Percentiles rank a stretch among this genome's conserved stretches.
phyloP scores from a whole-genome alignment of 2,113 vertebrate species.

The Nyctereutes procyonoides region DNA sequence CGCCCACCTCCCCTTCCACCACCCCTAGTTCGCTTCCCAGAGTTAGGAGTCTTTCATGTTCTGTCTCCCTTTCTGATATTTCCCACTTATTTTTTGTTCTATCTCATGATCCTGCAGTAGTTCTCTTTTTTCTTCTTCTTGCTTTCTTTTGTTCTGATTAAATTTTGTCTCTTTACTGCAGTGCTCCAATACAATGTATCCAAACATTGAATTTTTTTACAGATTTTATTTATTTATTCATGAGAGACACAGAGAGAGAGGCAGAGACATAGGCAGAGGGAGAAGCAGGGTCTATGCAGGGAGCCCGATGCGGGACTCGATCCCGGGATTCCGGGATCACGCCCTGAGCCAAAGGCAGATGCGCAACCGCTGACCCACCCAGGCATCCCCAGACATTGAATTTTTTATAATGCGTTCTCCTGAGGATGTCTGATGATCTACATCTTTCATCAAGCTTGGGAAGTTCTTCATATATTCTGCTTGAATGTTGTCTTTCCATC shows the following conservation, averaged over 20 bases:
- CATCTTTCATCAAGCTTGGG: not conserved
- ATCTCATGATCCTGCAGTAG: not conserved
- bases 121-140: not conserved
- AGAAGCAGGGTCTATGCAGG: too few relatives aligned
- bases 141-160: not conserved
- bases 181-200: not conserved
- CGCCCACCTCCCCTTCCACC: too few relatives aligned
- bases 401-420: not conserved
- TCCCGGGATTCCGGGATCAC: too few relatives aligned
- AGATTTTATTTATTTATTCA: too few relatives aligned
- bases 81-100: not conserved
- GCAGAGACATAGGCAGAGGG: too few relatives aligned
- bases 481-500: not conserved
- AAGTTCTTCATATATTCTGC: not conserved
- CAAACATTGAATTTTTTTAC: not conserved
- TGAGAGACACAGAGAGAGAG: too few relatives aligned
- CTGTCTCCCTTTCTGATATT: too few relatives aligned
- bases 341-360: too few relatives aligned
- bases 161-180: not conserved
- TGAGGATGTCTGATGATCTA: not conserved
- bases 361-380: too few relatives aligned
- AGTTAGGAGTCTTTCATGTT: too few relatives aligned
- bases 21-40: too few relatives aligned
- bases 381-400: not conserved
- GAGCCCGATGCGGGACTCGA: too few relatives aligned